Base-by-base conservation (phyloP, 2,797 vertebrate species). In the Pseudochromis fuscus region DNA sequence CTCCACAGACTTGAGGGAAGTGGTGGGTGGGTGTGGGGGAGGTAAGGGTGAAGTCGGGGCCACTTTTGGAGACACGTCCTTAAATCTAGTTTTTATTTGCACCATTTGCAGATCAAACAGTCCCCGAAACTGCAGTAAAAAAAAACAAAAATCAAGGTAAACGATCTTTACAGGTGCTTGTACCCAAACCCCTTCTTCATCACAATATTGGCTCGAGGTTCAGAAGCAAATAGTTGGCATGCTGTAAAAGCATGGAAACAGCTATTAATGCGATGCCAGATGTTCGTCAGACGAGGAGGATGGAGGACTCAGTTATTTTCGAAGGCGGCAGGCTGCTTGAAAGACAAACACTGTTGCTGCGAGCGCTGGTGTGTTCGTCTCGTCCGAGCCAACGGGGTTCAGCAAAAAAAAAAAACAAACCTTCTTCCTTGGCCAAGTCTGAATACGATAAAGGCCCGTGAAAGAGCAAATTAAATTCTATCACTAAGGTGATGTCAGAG, bases 241-340 rank as follows among this genome's bases (percentile, higher is more conserved):
- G 76, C 57, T 55, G 69, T 83, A 64, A 88, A 86, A 88, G 86
- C 76, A 46, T 33, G 60, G 82, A 88, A 85, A 82, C 33, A 27
- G 68, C 72, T 44, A 79, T 87, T 87, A 84, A 85, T 78, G 82
- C 3, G n/a, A 33, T 83, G 84, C 88, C 88, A 92, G 90, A 90
- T 91, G 89, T 91, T 89, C 65, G 64, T 88, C 74, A 83, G 75
- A 58, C 51, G 63, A 30, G 7, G 62, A 85, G 68, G 79, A 75
- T 76, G 68, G 83, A 77, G 65, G 66, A 79, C 68, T 28, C 40
- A 30, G 70, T 77, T 66, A 35, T 81, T 72, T 49, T 80, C 77
- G 58, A 58, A 79, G 45, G 53, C 48, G 67, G 46, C 40, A 38
- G 35, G 42, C 77, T 53, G 56, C 64, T 79, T 81, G 75, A 84